Evolutionary conservation across 2,888 invertebrate species (phyloP).

Genomic region (Lasioglossum marginatum): DNA sequence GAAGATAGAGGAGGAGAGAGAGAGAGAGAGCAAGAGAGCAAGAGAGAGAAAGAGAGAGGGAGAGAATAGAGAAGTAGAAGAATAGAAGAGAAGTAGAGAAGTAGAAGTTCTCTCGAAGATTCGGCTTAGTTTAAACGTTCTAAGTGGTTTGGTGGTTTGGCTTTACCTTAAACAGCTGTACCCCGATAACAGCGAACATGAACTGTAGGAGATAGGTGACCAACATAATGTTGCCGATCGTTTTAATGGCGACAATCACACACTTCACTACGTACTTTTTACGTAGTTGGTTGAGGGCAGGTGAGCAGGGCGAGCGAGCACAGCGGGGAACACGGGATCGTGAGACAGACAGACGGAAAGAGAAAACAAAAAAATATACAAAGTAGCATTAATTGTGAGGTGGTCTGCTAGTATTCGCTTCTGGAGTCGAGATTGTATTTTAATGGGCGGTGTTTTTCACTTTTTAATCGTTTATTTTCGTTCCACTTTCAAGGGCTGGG

Average conservation of each 20-base stretch:
- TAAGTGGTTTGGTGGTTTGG: conserved; percentile 67
- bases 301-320: conserved; percentile 80
- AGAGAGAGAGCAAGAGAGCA: not conserved
- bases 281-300: conserved; percentile 79
- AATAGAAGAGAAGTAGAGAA: conserved; percentile 12
- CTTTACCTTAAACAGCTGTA: conserved; percentile 99
- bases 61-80: conserved; percentile 13
- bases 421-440: conserved; percentile 27
- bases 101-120: conserved; percentile 50
- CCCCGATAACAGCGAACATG: conserved; percentile 99
- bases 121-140: conserved; percentile 65
- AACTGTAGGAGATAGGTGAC: conserved; percentile 99
- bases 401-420: conserved; percentile 59
- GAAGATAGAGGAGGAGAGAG: not conserved
- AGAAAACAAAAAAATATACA: conserved; percentile 82
- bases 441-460: not conserved
- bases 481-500: not conserved
- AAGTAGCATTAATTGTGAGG: conserved; percentile 79
- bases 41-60: not conserved
- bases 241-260: conserved; percentile 99
- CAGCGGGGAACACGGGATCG: conserved; percentile 81
- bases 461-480: not conserved
- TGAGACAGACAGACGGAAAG: conserved; percentile 78
- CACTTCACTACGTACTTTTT: conserved; percentile 99
- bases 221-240: conserved; percentile 99